Conservation (phyloP, 2,113 vertebrate genomes). For the Nerophis ophidion region DNA sequence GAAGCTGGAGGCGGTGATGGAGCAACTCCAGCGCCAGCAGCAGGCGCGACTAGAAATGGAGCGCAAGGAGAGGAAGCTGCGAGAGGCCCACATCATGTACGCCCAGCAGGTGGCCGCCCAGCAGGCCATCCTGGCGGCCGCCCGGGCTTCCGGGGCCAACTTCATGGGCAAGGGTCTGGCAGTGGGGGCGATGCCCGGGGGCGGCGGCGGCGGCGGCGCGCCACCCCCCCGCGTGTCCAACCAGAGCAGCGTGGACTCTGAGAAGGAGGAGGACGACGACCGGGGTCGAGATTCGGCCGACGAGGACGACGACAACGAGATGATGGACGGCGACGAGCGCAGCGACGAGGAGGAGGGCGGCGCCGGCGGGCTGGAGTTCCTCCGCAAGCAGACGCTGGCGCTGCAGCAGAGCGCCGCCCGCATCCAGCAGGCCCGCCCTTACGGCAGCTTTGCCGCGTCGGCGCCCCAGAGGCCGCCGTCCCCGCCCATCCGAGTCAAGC, state of each 20-base stretch:
- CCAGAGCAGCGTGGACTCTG: slow-evolving; percentile 78
- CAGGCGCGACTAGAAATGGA: slow-evolving; percentile 82
- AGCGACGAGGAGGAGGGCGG: slow-evolving; percentile 63
- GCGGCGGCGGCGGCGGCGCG: slow-evolving; percentile 30
- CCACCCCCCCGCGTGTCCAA: slow-evolving; percentile 64
- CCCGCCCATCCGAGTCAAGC: slow-evolving; percentile 72
- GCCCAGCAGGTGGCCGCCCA: slow-evolving; percentile 83
- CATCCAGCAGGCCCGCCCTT: slow-evolving; percentile 54
- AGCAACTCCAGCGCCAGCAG: slow-evolving; percentile 88
- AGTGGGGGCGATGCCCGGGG: slow-evolving; percentile 20
- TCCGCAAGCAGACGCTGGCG: slow-evolving; percentile 79
- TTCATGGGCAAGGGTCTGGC: slow-evolving; percentile 72
- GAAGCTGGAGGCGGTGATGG: slow-evolving; percentile 88
- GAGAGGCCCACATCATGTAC: slow-evolving; percentile 84
- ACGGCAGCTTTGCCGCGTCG: slow-evolving; percentile 47
- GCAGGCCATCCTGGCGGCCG: slow-evolving; percentile 78
- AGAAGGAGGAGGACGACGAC: slow-evolving; percentile 78
- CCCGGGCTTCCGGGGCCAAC: slow-evolving; percentile 66
- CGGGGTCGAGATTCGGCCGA: slow-evolving; percentile 71
- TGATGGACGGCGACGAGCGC: slow-evolving; percentile 73
- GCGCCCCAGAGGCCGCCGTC: slow-evolving; percentile 59
- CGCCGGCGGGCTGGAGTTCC: slow-evolving; percentile 77
- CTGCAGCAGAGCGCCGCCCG: slow-evolving; percentile 69
- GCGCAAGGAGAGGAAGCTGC: slow-evolving; percentile 80
- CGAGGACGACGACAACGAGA: slow-evolving; percentile 67